Conservation (phyloP, 2,113 vertebrate genomes). For the Athene cunicularia region DNA sequence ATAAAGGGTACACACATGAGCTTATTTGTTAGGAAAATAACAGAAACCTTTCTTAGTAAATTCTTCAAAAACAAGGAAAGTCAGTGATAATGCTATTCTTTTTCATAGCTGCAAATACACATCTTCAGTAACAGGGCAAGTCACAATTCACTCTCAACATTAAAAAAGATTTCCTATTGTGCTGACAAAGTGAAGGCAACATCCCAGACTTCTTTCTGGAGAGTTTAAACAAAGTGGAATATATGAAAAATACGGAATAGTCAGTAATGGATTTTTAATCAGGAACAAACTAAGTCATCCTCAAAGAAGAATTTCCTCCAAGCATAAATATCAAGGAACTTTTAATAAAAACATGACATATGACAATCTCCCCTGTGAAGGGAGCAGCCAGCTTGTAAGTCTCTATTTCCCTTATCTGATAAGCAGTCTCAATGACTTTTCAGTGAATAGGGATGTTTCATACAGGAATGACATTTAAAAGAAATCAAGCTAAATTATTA, state of each 20-base stretch:
- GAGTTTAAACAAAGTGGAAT: not conserved
- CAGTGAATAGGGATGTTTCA: not conserved
- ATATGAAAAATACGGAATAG: not conserved
- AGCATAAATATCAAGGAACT: conserved; percentile 26
- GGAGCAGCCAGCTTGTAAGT: conserved; percentile 7
- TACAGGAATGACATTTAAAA: not conserved
- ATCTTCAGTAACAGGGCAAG: not conserved
- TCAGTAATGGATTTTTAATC: not conserved
- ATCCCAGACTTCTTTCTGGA: not conserved
- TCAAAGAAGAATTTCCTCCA: not conserved
- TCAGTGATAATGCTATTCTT: not conserved
- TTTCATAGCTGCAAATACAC: not conserved
- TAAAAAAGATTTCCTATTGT: not conserved
- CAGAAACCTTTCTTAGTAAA: not conserved
- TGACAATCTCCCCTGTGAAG: not conserved
- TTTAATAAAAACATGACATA: conserved; percentile 26
- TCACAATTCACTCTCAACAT: not conserved
- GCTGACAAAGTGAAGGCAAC: not conserved
- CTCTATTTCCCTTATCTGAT: conserved; percentile 13
- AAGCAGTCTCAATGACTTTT: conserved; percentile 9
- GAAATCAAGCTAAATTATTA: not conserved
- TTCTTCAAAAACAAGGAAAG: not conserved
- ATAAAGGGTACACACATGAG: not conserved
- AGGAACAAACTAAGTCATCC: not conserved
- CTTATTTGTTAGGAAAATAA: not conserved